Base-by-base conservation (phyloP, 1,140 invertebrate species). In the Drosophila arizonae region DNA sequence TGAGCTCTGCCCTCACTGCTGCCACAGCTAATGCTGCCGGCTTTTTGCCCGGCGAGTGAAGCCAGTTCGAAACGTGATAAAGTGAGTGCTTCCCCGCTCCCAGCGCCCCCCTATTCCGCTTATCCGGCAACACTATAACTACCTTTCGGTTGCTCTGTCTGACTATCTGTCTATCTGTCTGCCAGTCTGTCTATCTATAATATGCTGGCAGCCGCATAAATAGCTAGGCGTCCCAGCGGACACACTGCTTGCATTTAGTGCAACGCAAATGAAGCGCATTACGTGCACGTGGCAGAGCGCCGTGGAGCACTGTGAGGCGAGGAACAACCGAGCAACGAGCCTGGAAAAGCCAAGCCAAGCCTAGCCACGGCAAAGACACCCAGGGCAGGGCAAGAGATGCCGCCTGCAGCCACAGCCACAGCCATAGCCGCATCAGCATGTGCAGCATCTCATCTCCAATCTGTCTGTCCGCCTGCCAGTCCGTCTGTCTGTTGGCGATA, bases 201-300 rank as follows among this genome's bases (percentile, higher is more conserved):
- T 65, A 72, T 67, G 50, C 56, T 48, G 56, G 41, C 45, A 54
- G 54, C 58, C 66, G 67, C 66, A 70, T 70, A 71, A 71, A 75
- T 64, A 55, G 26, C 75, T 69, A 48, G 67, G 43, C 45, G 51
- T 76, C 72, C 51, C 66, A 43, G 58, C 26, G 68, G 63, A 55
- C 60, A 56, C 61, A 68, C 60, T 28, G 45, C 66, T 60, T 60
- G 66, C 78, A 86, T 82, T 87, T 82, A 82, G 72, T 88, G 84
- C 84, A 87, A 79, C 72, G 79, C 84, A 88, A 87, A 88, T 87
- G 82, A 87, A 88, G 82, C 82, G 82, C 82, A 87, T 87, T 88
- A 87, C 76, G 79, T 88, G 82, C 73, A 87, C 64, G 76, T 81
- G 78, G 70, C 58, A 41, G 51, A 52, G 45, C 13, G 13, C 43